Conservation (phyloP, 2,113 vertebrate species). For the Glaucomys volans region DNA sequence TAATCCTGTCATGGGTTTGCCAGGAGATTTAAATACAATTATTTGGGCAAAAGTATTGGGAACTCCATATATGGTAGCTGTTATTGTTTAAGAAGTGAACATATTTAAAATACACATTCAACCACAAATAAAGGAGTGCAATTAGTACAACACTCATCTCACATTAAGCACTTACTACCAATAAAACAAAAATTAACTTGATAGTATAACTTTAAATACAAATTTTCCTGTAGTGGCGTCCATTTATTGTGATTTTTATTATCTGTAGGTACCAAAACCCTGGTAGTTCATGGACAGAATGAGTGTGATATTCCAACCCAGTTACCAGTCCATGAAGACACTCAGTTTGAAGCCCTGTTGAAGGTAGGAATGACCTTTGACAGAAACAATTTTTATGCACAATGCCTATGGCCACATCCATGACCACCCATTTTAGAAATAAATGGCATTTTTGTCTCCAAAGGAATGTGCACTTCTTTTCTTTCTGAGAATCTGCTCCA, state of each 20-base stretch:
- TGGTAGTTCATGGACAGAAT: slow-evolving; percentile 98
- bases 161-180: not conserved
- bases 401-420: not conserved
- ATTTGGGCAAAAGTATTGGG: not conserved
- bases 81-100: not conserved
- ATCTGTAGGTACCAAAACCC: slow-evolving; percentile 95
- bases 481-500: not conserved
- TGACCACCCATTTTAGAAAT: slow-evolving; percentile 21
- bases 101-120: not conserved
- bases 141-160: not conserved
- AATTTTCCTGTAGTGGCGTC: not conserved
- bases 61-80: not conserved
- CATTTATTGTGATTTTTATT: slow-evolving; percentile 68
- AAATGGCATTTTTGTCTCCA: not conserved
- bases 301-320: slow-evolving; percentile 99
- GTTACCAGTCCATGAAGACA: slow-evolving; percentile 98
- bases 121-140: not conserved
- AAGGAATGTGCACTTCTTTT: not conserved
- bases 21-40: slow-evolving; percentile 40
- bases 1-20: not conserved
- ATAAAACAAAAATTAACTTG: not conserved
- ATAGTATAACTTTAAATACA: not conserved
- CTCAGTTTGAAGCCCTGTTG: slow-evolving; percentile 97
- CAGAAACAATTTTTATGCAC: not conserved
- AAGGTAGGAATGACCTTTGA: slow-evolving; percentile 89